Conservation (phyloP, 2,888 invertebrate genomes). For the Morpho helenor region DNA sequence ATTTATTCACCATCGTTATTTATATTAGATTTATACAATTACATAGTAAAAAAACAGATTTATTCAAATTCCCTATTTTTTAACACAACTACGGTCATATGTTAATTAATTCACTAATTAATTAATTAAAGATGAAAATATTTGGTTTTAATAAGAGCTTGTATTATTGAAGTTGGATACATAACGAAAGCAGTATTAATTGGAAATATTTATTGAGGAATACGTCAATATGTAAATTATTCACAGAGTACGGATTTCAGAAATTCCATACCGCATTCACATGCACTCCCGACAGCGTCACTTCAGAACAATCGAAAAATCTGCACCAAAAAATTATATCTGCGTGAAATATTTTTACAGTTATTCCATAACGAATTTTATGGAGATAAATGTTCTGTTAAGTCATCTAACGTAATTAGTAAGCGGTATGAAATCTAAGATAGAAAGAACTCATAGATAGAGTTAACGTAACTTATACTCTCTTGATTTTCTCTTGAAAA, state of each 20-base stretch:
- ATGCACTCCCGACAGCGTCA: constrained; percentile 29
- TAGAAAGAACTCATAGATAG: too few species aligned
- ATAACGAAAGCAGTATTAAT: neutral
- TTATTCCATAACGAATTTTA: neutral
- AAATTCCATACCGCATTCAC: constrained; percentile 35
- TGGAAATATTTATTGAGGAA: neutral
- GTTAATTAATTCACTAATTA: neutral
- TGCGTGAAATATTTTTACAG: constrained; percentile 8
- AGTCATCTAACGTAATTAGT: too few species aligned
- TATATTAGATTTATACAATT: too few species aligned
- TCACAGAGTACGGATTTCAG: constrained; percentile 2
- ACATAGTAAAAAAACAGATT: too few species aligned
- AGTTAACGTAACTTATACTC: too few species aligned
- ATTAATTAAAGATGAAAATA: neutral
- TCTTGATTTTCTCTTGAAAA: too few species aligned
- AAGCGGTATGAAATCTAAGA: too few species aligned
- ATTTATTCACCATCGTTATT: too few species aligned
- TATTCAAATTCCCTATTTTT: too few species aligned
- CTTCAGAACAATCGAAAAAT: constrained; percentile 50
- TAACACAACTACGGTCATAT: too few species aligned
- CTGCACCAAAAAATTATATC: constrained; percentile 35
- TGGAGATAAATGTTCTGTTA: too few species aligned
- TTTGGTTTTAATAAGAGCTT: neutral
- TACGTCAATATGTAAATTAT: constrained; percentile 6
- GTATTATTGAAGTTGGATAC: neutral